These are phyloP conservation scores for Caerostris darwini DNA, from an alignment of 1,140 invertebrate species.

Conservation along the genomic window DNA sequence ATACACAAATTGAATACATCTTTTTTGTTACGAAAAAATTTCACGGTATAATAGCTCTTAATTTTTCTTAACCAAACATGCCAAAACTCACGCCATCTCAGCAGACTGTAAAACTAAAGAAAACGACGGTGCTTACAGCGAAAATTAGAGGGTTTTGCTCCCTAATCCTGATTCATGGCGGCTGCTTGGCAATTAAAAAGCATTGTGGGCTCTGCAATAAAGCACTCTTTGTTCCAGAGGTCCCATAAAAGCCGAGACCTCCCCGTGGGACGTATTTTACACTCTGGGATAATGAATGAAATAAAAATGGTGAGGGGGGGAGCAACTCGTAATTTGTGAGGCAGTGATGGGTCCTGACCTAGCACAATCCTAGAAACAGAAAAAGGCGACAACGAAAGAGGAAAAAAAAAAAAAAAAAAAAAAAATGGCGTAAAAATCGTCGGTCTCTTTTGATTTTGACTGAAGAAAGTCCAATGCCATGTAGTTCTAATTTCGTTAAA, in stretches of 20 bases:
- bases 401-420: background rate
- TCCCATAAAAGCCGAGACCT: conserved; percentile 32
- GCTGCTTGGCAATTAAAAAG: conserved; percentile 18
- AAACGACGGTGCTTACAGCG: no score
- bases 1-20: no score
- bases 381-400: background rate
- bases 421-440: background rate
- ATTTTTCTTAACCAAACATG: no score
- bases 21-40: no score
- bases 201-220: conserved; percentile 30
- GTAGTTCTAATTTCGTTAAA: background rate
- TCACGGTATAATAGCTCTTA: no score
- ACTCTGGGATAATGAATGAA: conserved; percentile 39
- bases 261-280: conserved; percentile 40
- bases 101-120: no score
- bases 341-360: conserved; percentile 13
- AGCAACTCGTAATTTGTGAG: conserved; percentile 48
- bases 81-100: no score
- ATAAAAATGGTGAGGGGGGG: conserved; percentile 4
- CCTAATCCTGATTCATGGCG: conserved; percentile 33
- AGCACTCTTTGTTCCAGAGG: conserved; percentile 1
- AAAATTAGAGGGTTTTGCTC: conserved; percentile 17
- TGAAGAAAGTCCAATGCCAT: background rate
- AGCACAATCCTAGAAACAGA: background rate
- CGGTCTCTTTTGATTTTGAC: conserved; percentile 15